Conservation (phyloP, 2,797 vertebrate species). For the Cuniculus paca region DNA sequence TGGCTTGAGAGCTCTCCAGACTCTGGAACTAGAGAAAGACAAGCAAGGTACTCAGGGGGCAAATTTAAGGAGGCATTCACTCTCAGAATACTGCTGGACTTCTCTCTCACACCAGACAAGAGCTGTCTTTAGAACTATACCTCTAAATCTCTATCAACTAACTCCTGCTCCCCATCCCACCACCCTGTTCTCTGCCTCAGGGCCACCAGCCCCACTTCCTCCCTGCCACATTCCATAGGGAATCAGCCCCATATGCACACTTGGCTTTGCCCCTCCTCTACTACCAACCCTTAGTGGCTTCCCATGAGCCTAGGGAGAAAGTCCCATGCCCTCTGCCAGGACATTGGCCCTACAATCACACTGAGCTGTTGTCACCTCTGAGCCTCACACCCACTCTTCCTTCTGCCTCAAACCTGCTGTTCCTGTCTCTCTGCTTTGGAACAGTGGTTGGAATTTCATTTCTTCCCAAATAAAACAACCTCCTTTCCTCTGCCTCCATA, state of each 20-base stretch:
- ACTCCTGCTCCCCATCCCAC: neutral
- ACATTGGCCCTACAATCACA: neutral
- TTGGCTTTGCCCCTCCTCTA: neutral
- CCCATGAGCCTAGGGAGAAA: neutral
- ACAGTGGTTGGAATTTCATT: neutral
- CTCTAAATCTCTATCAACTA: neutral
- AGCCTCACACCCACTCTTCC: neutral
- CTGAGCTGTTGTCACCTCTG: neutral
- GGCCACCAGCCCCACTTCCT: neutral
- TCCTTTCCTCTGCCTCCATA: neutral
- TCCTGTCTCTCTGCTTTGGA: neutral
- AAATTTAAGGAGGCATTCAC: neutral
- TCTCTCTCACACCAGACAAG: neutral
- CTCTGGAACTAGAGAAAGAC: neutral
- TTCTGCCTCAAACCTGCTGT: neutral
- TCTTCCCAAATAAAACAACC: neutral
- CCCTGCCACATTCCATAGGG: neutral
- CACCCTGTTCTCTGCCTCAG: neutral
- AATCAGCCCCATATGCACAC: neutral
- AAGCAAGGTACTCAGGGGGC: neutral
- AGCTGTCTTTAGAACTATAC: neutral
- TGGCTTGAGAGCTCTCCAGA: neutral
- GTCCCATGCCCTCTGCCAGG: neutral
- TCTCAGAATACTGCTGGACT: neutral
- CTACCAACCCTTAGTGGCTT: neutral